These are phyloP conservation scores for Leptinotarsa undecemlineata DNA, from an alignment of 1,140 invertebrate species.

Conservation along the genomic window DNA sequence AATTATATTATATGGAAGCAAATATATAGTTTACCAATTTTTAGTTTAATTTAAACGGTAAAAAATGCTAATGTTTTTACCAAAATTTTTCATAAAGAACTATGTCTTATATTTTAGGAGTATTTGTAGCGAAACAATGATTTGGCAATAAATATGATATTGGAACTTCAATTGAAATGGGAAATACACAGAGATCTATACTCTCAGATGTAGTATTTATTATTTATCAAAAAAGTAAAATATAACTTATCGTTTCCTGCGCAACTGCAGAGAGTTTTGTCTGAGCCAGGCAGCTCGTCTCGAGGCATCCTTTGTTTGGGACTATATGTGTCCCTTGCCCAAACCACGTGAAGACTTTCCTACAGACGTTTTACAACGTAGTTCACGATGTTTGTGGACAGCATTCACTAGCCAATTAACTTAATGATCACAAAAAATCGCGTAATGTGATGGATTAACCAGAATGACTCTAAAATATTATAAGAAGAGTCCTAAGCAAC, in stretches of 20 bases:
- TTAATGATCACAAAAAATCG: too few relatives aligned
- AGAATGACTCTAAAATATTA: constrained; percentile 97
- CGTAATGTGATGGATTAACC: constrained; percentile 93
- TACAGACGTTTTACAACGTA: constrained; percentile 95
- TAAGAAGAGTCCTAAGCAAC: constrained; percentile 98
- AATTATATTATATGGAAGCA: too few relatives aligned
- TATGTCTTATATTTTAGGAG: too few relatives aligned
- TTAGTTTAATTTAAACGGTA: too few relatives aligned
- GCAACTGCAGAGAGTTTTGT: constrained; percentile 89
- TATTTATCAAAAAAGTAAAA: background rate
- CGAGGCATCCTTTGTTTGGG: constrained; percentile 96
- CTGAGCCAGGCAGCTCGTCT: constrained; percentile 90
- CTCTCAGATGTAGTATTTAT: too few relatives aligned
- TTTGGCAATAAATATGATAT: too few relatives aligned
- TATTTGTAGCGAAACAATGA: too few relatives aligned
- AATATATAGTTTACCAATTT: too few relatives aligned
- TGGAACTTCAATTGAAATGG: too few relatives aligned
- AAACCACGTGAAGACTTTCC: constrained; percentile 94
- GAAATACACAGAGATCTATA: too few relatives aligned
- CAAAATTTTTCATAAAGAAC: too few relatives aligned
- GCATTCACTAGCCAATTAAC: constrained; percentile 53
- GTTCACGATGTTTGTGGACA: constrained; percentile 97
- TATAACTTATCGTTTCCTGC: constrained; percentile 77
- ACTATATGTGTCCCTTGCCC: constrained; percentile 93
- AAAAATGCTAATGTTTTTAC: too few relatives aligned